Base-by-base conservation (phyloP, 2,113 vertebrate genomes). In the Anser cygnoides region DNA sequence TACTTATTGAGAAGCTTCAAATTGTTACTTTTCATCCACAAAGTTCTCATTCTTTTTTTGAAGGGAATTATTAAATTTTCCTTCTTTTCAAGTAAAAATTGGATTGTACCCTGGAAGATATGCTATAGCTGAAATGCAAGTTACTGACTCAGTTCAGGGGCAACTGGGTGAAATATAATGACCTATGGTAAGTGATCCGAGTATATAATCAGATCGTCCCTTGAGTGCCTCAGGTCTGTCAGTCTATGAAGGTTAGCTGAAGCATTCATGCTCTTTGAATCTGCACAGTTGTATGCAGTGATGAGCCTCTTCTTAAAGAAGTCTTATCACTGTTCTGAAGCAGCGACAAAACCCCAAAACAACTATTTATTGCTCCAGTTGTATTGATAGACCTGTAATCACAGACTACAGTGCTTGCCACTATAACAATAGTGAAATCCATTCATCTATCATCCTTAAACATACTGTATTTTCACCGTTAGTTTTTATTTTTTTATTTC, bases 41-140 rank as follows among this genome's bases (percentile, higher is more conserved):
- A 84, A 80, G 23, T 39, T 61, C 16, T 74, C 8, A 7, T 31
- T 65, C 35, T 75, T 75, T 80, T 80, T 59, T 52, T n/a, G 3
- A 66, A 77, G 9, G 9, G 33, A 94, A 78, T 77, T 77, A 59
- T 71, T 87, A 50, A 5, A 55, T 90, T 93, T 81, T 76, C 29
- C 25, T 71, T 86, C 59, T 63, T 90, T 94, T 92, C 65, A 87
- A 61, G 41, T 26, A 61, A 86, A 90, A 95, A 89, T 41, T 80
- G 35, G 33, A 65, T 87, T 89, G 22, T 78, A 25, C n/a, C 7
- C 31, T 88, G n/a, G 52, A 84, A 62, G 46, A 76, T 44, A 35
- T 0, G 3, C 13, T 65, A 55, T 49, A 72, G 49, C 18, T 66
- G 54, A 84, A 95, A 87, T 41, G 16, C 13, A 89, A 92, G 61